These are phyloP conservation scores for Eubasilissa splendida DNA, from an alignment of 2,888 invertebrate genomes.

Conservation along the genomic window DNA sequence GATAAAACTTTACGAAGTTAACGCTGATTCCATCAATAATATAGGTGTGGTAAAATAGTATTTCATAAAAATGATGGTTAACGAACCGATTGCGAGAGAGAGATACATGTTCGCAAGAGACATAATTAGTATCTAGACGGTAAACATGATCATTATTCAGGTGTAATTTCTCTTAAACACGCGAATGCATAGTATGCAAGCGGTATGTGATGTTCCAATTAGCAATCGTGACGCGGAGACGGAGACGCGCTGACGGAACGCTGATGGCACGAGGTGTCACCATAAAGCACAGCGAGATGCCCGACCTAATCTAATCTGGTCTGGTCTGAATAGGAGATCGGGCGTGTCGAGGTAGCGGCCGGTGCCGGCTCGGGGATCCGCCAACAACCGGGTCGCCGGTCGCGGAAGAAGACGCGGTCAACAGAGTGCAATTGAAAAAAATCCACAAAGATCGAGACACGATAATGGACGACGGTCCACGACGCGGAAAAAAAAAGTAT, in stretches of 20 bases:
- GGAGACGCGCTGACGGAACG: background rate
- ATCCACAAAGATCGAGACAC: background rate
- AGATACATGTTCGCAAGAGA: no score
- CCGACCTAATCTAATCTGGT: conserved; percentile 20
- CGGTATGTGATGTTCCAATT: background rate
- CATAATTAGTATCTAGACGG: no score
- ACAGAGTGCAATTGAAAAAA: no score
- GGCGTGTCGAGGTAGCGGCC: conserved; percentile 10
- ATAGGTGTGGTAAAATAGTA: no score
- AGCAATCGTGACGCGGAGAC: background rate
- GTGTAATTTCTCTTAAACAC: background rate
- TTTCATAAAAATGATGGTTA: no score
- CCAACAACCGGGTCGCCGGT: background rate
- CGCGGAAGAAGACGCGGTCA: background rate
- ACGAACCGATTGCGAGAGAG: no score
- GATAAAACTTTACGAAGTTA: no score
- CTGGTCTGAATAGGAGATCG: conserved; percentile 4
- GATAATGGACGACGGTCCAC: no score
- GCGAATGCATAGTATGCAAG: background rate
- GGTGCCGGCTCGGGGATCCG: background rate
- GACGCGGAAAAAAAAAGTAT: no score
- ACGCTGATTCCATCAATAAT: no score
- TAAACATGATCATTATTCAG: no score
- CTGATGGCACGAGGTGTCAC: background rate
- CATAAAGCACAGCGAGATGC: background rate